Percentiles rank a stretch among this genome's conserved stretches.
phyloP scores from a whole-genome alignment of 2,888 invertebrate species.

The Habrosyne pyritoides region DNA sequence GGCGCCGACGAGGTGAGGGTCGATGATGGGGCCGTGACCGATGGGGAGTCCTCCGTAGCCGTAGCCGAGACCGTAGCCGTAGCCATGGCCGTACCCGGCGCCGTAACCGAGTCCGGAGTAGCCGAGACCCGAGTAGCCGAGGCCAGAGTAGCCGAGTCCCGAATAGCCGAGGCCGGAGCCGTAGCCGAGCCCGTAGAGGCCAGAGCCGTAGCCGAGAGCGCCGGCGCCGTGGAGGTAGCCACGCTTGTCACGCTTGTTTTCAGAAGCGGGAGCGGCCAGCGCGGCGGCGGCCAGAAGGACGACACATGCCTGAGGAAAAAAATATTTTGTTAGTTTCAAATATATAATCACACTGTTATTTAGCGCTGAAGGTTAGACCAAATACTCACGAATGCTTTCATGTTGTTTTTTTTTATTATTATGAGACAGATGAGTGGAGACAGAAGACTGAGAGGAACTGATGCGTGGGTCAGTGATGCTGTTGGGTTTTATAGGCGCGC shows the following conservation, averaged over 20 bases:
- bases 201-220: constrained; percentile 18
- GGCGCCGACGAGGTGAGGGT: constrained; percentile 25
- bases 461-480: constrained; percentile 17
- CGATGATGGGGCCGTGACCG: constrained; percentile 12
- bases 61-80: constrained; percentile 15
- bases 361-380: not conserved
- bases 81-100: constrained; percentile 14
- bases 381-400: constrained; percentile 52
- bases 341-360: not conserved
- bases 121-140: constrained; percentile 10
- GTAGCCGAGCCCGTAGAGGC: constrained; percentile 10
- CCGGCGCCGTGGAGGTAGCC: constrained; percentile 31
- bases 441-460: constrained; percentile 25
- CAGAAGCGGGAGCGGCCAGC: constrained; percentile 35
- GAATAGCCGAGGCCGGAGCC: constrained; percentile 18
- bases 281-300: constrained; percentile 41
- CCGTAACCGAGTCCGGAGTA: constrained; percentile 11
- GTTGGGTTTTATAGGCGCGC: constrained; percentile 30
- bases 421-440: constrained; percentile 15
- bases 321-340: too few species aligned
- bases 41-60: constrained; percentile 13
- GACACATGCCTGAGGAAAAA: constrained; percentile 37
- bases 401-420: constrained; percentile 23
- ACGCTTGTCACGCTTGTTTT: constrained; percentile 48
- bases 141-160: constrained; percentile 1